phyloP scores from a whole-genome alignment of 2,797 vertebrate genomes.

The Ctenochaetus hawaiiensis region DNA sequence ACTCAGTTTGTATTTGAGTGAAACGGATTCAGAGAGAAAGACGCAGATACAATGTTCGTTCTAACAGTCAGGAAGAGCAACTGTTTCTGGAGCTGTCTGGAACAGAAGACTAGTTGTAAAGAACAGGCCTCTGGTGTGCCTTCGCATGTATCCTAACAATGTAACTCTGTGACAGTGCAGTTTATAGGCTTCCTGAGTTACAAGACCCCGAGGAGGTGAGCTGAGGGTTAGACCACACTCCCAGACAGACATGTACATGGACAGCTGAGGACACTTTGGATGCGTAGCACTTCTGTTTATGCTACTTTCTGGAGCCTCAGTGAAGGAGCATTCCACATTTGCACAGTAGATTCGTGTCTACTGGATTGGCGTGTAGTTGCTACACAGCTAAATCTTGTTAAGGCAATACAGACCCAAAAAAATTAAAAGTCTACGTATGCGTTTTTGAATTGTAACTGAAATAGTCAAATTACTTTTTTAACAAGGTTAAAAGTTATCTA shows the following conservation, averaged over 20 bases:
- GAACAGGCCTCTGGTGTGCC: constrained; percentile 18
- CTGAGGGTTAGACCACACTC: background rate
- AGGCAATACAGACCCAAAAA: too few relatives aligned
- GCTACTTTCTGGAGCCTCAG: too few relatives aligned
- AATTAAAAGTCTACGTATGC: too few relatives aligned
- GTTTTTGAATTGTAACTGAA: too few relatives aligned
- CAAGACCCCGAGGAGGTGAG: background rate
- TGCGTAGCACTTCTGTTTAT: constrained; percentile 9
- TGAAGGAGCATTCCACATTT: too few relatives aligned
- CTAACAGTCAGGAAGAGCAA: background rate
- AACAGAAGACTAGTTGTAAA: constrained; percentile 7
- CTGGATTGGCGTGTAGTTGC: too few relatives aligned
- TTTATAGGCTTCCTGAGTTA: constrained; percentile 42
- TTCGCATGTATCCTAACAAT: constrained; percentile 29
- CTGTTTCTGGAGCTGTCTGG: constrained; percentile 15
- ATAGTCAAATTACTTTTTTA: too few relatives aligned
- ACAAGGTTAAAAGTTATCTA: too few relatives aligned
- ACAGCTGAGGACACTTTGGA: too few relatives aligned
- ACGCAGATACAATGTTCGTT: background rate
- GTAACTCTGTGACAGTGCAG: constrained; percentile 28
- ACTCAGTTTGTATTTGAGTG: background rate
- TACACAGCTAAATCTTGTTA: too few relatives aligned
- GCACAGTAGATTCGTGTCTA: too few relatives aligned
- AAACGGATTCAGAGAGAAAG: background rate
- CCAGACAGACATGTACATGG: too few relatives aligned